A percentile compares a stretch with the other conserved stretches of the same genome.
These are phyloP conservation scores for Oreamnos americanus DNA, from an alignment of 2,113 vertebrate species.

Conservation along the genomic window DNA sequence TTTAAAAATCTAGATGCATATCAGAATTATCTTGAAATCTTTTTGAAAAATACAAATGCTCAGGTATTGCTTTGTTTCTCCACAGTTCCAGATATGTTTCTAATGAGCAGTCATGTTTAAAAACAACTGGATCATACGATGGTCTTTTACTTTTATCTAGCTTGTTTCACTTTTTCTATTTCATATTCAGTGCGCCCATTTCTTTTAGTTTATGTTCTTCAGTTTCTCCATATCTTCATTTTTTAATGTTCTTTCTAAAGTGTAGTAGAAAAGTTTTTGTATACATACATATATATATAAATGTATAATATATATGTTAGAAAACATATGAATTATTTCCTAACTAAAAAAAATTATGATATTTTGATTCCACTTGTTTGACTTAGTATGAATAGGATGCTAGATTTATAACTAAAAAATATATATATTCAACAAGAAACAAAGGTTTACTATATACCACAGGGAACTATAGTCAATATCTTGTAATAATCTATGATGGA, in stretches of 20 bases:
- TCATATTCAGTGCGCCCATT: background rate
- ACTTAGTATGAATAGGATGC: background rate
- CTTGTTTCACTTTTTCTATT: background rate
- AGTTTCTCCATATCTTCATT: background rate
- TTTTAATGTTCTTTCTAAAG: background rate
- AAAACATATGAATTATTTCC: background rate
- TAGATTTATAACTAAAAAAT: background rate
- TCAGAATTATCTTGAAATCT: background rate
- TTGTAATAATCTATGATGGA: background rate
- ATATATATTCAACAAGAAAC: background rate
- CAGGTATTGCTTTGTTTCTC: background rate
- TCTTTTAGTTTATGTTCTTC: background rate
- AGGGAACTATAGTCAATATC: background rate
- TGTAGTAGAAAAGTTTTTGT: background rate
- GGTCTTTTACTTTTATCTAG: background rate
- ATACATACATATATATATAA: background rate
- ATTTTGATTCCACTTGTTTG: background rate
- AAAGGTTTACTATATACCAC: background rate
- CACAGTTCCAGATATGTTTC: background rate
- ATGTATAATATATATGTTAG: background rate
- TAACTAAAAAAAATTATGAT: background rate
- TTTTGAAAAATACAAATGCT: background rate
- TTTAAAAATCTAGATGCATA: background rate
- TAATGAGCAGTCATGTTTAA: background rate
- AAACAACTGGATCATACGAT: background rate